Base-by-base conservation (phyloP, 2,113 vertebrate species). In the Oceanodroma tethys region DNA sequence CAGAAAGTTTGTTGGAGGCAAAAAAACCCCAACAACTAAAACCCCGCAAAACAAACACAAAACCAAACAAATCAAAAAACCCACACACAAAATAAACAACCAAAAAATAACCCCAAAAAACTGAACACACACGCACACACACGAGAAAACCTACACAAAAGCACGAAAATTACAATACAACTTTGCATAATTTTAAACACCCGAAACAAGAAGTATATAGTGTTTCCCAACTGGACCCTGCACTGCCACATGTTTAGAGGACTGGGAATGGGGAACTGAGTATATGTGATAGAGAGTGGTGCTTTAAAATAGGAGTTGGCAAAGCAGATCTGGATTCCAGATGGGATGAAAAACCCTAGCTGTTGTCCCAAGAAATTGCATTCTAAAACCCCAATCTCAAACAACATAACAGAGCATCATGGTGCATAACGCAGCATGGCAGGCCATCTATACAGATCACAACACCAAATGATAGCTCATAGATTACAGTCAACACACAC, bases 1-100 rank as follows among this genome's bases (percentile, higher is more conserved):
- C 81, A 87, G 65, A 93, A 90, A 56, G 71, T 80, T 25, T 68
- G 72, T 16, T 62, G 34, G 50, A n/a, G n/a, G n/a, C n/a, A n/a
- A n/a, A n/a, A 68, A 71, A 47, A 2, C 7, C 8, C 68, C 62
- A 20, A 75, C 68, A 88, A 21, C 18, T 16, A 29, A 30, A 56
- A 20, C 4, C 53, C 15, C 15, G 29, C 50, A 53, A 47, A 47
- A 47, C 45, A 40, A 58, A 65, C 25, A 53, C 27, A 76, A 60
- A 45, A 7, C 32, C 34, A 47, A 62, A 5, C 30, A 76, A 68
- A 58, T 5, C 8, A 47, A 47, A 53, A 22, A 9, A 8, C 17
- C 4, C 17, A 22, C 45, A 32, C 23, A 21, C 40, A 56, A 34
- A 55, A 59, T 27, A 48, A 50, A n/a, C 40, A 43, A 43, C 42